phyloP scores from a whole-genome alignment of 2,113 vertebrate species.

The Aldabrachelys gigantea region DNA sequence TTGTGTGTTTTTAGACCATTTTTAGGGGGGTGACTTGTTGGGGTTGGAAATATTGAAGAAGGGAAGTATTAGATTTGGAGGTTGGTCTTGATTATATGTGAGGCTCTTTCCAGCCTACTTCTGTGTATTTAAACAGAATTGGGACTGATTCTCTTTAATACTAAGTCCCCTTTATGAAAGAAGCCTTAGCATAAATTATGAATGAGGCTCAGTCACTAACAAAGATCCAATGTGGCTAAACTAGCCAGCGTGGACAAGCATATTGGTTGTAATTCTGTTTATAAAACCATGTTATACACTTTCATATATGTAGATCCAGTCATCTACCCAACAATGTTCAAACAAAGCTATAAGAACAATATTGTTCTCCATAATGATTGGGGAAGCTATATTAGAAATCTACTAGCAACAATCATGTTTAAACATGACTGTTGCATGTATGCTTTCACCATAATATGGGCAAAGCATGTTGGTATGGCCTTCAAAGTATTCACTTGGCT shows the following conservation, averaged over 20 bases:
- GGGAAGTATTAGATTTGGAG: background rate
- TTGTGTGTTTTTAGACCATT: background rate
- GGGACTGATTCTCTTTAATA: background rate
- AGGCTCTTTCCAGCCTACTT: fast-evolving
- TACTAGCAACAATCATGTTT: fast-evolving
- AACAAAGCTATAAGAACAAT: background rate
- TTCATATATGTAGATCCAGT: no score
- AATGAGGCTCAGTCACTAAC: background rate
- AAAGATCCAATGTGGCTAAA: no score
- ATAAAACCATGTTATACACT: background rate
- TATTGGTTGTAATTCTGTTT: background rate
- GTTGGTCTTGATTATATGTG: background rate
- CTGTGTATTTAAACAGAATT: background rate
- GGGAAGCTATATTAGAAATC: background rate
- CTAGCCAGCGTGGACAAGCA: background rate
- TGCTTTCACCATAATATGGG: background rate
- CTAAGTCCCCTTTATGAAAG: background rate
- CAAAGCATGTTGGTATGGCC: background rate
- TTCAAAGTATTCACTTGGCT: background rate
- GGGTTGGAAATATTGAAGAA: background rate
- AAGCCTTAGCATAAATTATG: background rate
- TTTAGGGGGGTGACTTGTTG: background rate
- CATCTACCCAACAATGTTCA: background rate
- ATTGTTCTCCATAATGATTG: no score
- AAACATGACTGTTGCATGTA: fast-evolving